Evolutionary conservation across 2,797 vertebrate genomes (phyloP), one percentile per base, ranked within the genome.

Genomic region (Urosaurus nigricauda): DNA sequence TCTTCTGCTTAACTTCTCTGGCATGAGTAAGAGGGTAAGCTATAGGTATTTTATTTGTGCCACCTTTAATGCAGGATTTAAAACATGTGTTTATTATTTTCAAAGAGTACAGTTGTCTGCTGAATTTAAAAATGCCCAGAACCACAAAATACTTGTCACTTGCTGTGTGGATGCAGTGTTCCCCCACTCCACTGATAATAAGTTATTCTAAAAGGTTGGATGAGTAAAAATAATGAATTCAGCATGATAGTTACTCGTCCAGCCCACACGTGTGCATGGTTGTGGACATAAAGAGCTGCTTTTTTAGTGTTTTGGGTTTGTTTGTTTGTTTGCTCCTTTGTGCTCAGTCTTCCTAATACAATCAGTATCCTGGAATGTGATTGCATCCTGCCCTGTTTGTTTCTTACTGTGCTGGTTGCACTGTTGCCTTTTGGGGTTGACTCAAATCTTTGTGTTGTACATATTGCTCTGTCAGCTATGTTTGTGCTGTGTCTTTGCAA

Each of bases 351-450:
- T 82, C 91, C 80, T 91, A 53, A 88, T 85, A 79, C 40, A 74
- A 58, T 91, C 77, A 53, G 26, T 79, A 65, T 92, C 90, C 89
- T 88, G 87, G 77, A 92, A 94, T 88, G 86, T 80, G 60, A 2
- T 89, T 92, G 47, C 70, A 5, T 40, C 85, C 91, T 79, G 87
- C 89, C 87, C 56, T 87, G 84, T 80, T 86, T 86, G 74, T 87
- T 94, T 92, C 88, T 80, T 82, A 2, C 78, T 71, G 74, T 90
- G 37, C 11, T 82, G 89, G 88, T 90, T 92, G 86, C 43, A 88
- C 91, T 90, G 91, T 87, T 95, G 94, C 92, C 88, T 89, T 91
- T 92, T 86, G 92, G 84, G 92, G 93, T 95, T 94, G 92, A 91
- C 91, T 90, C 79, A 43, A 86, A 90, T 94, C 91, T 95, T 47